These are phyloP conservation scores for Leptobrachium ailaonicum DNA, from an alignment of 2,113 vertebrate species.

Conservation along the genomic window DNA sequence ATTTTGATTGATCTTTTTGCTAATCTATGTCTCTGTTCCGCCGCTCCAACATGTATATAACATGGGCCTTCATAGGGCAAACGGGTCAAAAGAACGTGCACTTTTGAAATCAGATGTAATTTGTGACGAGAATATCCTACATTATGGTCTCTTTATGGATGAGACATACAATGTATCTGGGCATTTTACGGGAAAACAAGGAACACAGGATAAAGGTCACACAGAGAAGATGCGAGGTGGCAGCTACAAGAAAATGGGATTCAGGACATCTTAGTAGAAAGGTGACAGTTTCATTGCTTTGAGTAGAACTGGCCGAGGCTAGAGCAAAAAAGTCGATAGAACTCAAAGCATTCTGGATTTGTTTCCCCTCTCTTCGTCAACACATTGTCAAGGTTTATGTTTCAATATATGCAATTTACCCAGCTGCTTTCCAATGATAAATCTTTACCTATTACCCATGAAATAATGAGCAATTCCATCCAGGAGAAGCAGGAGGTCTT, in stretches of 20 bases:
- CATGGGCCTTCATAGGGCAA: too few species aligned
- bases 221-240: background rate
- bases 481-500: slow-evolving; percentile 93
- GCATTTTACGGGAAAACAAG: too few species aligned
- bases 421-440: slow-evolving; percentile 15
- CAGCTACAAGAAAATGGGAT: background rate
- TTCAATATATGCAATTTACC: background rate
- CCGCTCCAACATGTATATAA: too few species aligned
- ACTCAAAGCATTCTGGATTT: background rate
- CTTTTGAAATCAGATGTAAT: too few species aligned
- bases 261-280: too few species aligned
- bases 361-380: too few species aligned
- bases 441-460: slow-evolving; percentile 92
- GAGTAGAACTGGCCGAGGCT: background rate
- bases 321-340: background rate
- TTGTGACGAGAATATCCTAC: too few species aligned
- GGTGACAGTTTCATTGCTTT: background rate
- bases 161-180: too few species aligned
- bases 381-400: background rate
- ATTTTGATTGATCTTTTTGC: too few species aligned
- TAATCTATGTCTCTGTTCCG: too few species aligned
- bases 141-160: too few species aligned
- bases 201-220: background rate
- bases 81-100: too few species aligned
- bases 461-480: slow-evolving; percentile 96